Evolutionary conservation across 1,140 invertebrate species (phyloP), one percentile per base, ranked within the genome.

Genomic region (Eriocheir sinensis): DNA sequence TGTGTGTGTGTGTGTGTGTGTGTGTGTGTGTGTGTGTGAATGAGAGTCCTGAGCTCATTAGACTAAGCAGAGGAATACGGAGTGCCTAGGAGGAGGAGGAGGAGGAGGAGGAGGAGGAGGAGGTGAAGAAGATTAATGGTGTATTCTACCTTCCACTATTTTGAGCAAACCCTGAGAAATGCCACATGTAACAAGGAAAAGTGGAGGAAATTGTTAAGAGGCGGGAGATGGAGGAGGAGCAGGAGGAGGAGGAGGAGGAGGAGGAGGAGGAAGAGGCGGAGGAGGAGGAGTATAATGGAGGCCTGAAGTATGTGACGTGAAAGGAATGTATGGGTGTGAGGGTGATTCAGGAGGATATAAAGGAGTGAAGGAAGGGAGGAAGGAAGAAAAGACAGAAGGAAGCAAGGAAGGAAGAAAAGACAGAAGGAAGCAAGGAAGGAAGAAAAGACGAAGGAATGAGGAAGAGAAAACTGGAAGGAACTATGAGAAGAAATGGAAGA

Each of bases 1-100:
- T 88, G 85, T 88, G 88, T 89, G 91, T 92, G 79, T 92, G 91
- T 92, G 91, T 83, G 91, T 83, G 91, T 83, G 32, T 30, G 72
- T 86, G 81, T 36, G 80, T 60, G 27, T 38, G 40, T 32, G 32
- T 86, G 27, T 41, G 32, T 86, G 36, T 93, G 91, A 3, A 3
- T 34, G 41, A 44, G 8, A 30, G 80, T 30, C 17, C 34, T 27
- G 27, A 40, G 4, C 48, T 38, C 30, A 30, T 80, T 27, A 72
- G n/a, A 72, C 60, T 8, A 21, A 72, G 27, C 8, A 3, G n/a
- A n/a, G 60, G 27, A 72, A n/a, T n/a, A 72, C n/a, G 60, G 60
- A 21, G 48, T 53, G 2, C 21, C 12, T 53, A 72, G 60, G 60
- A 72, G 60, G 60, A 72, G 60, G 60, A 72, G 60, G 60, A 72